phyloP scores from a whole-genome alignment of 2,888 invertebrate species.

The Pollenia griseotomentosa region DNA sequence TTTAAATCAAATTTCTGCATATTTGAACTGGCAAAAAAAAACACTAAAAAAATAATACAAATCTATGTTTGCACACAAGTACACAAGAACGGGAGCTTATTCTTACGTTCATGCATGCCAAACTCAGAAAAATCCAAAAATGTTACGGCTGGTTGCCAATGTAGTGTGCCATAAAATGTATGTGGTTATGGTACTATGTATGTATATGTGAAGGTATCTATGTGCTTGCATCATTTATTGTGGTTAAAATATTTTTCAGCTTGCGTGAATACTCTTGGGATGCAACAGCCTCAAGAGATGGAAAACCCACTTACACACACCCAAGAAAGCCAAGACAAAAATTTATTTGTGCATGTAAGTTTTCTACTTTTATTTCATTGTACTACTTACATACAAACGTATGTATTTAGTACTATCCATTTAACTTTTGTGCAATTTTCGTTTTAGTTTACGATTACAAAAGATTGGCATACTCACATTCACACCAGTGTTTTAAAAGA shows the following conservation, averaged over 20 bases:
- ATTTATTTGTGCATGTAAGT: slow-evolving; percentile 28
- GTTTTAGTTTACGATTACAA: slow-evolving; percentile 57
- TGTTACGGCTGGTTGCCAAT: slow-evolving; percentile 18
- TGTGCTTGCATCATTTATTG: slow-evolving; percentile 60
- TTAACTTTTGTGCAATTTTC: slow-evolving; percentile 65
- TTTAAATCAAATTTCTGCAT: slow-evolving; percentile 83
- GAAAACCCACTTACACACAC: not conserved
- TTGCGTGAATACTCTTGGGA: slow-evolving; percentile 68
- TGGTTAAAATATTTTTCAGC: slow-evolving; percentile 60
- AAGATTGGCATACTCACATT: slow-evolving; percentile 49
- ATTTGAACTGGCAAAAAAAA: slow-evolving; percentile 64
- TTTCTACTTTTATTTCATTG: slow-evolving; percentile 49
- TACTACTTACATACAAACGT: slow-evolving; percentile 38
- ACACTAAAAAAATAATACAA: not conserved
- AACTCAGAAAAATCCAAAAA: slow-evolving; percentile 45
- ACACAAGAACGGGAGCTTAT: slow-evolving; percentile 44
- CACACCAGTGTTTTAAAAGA: not conserved
- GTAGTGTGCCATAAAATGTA: slow-evolving; percentile 24
- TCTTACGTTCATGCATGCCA: slow-evolving; percentile 61
- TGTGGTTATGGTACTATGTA: slow-evolving; percentile 2
- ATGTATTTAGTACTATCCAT: slow-evolving; percentile 26
- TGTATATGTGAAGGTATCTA: not conserved
- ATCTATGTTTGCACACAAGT: not conserved
- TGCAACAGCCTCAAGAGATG: slow-evolving; percentile 70
- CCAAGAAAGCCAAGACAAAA: not conserved